phyloP scores from a whole-genome alignment of 2,888 invertebrate genomes.

The Arctia plantaginis region DNA sequence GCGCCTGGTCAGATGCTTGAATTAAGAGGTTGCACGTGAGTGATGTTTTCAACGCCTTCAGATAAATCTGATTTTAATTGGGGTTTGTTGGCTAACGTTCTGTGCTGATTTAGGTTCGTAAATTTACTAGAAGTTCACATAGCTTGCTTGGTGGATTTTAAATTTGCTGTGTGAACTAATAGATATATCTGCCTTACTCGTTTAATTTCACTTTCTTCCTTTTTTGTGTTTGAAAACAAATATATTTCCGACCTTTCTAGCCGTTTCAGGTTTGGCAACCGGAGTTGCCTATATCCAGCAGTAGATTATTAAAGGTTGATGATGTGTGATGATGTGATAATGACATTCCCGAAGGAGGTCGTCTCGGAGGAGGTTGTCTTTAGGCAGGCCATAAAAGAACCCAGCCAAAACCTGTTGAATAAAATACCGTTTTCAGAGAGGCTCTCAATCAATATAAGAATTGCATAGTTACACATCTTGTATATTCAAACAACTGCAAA shows the following conservation, averaged over 20 bases:
- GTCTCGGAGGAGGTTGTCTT: no score
- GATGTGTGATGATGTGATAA: no score
- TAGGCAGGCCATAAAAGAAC: not conserved
- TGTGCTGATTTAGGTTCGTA: not conserved
- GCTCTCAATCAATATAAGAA: no score
- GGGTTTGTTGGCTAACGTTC: not conserved
- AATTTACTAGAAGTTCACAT: not conserved
- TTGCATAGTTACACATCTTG: not conserved
- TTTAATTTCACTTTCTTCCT: no score
- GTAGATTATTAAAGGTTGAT: no score
- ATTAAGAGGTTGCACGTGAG: conserved; percentile 11
- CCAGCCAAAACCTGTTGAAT: not conserved
- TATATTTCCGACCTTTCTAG: no score
- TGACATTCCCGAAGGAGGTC: no score
- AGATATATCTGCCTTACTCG: no score
- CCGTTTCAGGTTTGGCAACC: no score
- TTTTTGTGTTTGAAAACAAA: no score
- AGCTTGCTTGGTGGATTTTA: not conserved
- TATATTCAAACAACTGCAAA: not conserved
- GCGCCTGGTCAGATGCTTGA: conserved; percentile 3
- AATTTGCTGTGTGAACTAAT: not conserved
- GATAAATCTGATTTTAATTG: not conserved
- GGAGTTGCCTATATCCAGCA: no score
- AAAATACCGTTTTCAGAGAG: not conserved
- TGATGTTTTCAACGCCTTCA: not conserved